Evolutionary conservation across 2,797 vertebrate genomes (phyloP).

Genomic region (Gephyroberyx darwinii): DNA sequence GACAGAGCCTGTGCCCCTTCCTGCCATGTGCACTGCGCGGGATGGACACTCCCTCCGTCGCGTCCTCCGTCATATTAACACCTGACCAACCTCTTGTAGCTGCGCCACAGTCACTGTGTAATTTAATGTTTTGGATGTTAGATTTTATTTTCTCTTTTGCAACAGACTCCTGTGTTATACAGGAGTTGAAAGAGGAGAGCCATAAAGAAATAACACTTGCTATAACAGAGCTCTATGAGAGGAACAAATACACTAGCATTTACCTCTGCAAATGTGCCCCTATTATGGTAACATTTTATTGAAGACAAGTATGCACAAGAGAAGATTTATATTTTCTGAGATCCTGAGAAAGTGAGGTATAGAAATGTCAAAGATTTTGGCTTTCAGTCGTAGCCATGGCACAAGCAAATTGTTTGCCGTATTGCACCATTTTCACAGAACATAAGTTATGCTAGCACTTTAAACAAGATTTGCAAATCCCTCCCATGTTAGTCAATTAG

Average conservation of each 20-base stretch:
- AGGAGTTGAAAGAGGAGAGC: conserved; percentile 76
- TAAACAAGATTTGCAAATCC: conserved; percentile 49
- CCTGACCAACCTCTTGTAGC: conserved; percentile 78
- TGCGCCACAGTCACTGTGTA: conserved; percentile 85
- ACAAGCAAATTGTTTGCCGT: conserved; percentile 51
- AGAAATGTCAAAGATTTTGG: conserved; percentile 60
- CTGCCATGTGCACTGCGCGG: conserved; percentile 93
- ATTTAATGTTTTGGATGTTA: conserved; percentile 85
- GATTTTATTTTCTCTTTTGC: conserved; percentile 84
- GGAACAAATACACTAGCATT: conserved; percentile 32
- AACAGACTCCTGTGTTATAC: conserved; percentile 70
- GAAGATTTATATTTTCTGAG: conserved; percentile 59
- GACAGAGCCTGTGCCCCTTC: conserved; percentile 92
- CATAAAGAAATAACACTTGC: conserved; percentile 87
- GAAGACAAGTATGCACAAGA: conserved; percentile 58
- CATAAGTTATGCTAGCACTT: conserved; percentile 71
- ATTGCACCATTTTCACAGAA: conserved; percentile 59
- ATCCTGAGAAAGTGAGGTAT: conserved; percentile 30
- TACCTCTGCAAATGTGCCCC: conserved; percentile 65
- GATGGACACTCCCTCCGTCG: conserved; percentile 92
- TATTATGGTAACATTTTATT: conserved; percentile 64
- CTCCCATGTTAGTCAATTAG: conserved; percentile 20
- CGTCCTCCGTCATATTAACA: conserved; percentile 79
- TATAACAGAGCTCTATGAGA: conserved; percentile 74
- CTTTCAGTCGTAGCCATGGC: conserved; percentile 59